phyloP scores from a whole-genome alignment of 2,113 vertebrate species.

The Cynoglossus semilaevis region DNA sequence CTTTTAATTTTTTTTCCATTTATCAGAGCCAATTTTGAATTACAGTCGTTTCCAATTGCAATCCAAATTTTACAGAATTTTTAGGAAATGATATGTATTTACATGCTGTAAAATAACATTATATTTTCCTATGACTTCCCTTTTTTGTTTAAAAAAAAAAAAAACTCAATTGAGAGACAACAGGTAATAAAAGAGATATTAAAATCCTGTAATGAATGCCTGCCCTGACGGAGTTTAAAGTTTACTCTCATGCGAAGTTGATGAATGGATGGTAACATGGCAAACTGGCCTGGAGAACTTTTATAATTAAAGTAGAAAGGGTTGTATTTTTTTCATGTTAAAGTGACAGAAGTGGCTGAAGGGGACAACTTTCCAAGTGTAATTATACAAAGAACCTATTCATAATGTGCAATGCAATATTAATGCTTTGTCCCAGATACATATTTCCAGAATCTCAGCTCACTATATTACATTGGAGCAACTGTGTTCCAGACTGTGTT shows the following conservation, averaged over 20 bases:
- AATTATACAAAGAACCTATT: conserved; percentile 70
- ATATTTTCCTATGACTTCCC: too few species aligned
- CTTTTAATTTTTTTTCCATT: too few species aligned
- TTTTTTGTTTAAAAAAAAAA: too few species aligned
- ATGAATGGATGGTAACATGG: conserved; percentile 55
- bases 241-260: conserved; percentile 44
- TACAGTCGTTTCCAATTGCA: too few species aligned
- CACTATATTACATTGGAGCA: conserved; percentile 32
- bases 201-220: conserved; percentile 42
- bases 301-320: conserved; percentile 73
- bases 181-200: conserved; percentile 25
- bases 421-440: conserved; percentile 53
- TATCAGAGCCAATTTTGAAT: too few species aligned
- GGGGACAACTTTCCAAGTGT: conserved; percentile 64
- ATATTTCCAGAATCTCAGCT: conserved; percentile 40
- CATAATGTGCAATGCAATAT: conserved; percentile 64
- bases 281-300: conserved; percentile 65
- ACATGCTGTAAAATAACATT: too few species aligned
- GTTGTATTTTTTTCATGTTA: conserved; percentile 66
- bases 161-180: neutral
- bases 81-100: too few species aligned
- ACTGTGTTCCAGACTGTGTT: conserved; percentile 15
- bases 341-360: conserved; percentile 68
- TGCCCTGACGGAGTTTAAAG: conserved; percentile 38
- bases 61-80: too few species aligned